Conservation (phyloP, 2,888 invertebrate genomes). For the Allophyes oxyacanthae region DNA sequence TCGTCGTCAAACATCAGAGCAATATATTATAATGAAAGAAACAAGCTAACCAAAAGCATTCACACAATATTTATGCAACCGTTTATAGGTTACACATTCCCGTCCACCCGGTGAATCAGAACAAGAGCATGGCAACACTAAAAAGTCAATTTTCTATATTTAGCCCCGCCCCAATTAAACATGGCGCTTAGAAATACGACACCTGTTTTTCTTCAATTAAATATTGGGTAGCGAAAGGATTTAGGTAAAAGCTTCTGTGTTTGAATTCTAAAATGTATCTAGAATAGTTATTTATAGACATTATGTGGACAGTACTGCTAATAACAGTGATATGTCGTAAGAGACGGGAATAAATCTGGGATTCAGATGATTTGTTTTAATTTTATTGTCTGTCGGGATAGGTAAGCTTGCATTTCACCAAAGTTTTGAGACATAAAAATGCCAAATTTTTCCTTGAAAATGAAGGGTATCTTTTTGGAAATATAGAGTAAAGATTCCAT, state of each 20-base stretch:
- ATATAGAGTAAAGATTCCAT: too few species aligned
- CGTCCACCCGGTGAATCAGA: conserved; percentile 48
- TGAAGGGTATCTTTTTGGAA: too few species aligned
- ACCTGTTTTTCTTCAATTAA: conserved; percentile 69
- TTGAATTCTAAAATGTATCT: conserved; percentile 28
- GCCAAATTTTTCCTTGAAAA: too few species aligned
- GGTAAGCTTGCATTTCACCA: background rate
- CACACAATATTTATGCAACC: conserved; percentile 38
- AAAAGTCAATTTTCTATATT: conserved; percentile 73
- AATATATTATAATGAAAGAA: conserved; percentile 35
- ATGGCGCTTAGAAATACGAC: conserved; percentile 69
- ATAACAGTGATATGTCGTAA: conserved; percentile 41
- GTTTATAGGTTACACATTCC: conserved; percentile 55
- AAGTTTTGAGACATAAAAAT: too few species aligned
- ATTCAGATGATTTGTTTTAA: conserved; percentile 26
- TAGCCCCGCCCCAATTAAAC: conserved; percentile 72
- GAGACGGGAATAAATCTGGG: conserved; percentile 40
- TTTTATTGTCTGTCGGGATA: conserved; percentile 7
- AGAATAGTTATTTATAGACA: conserved; percentile 38
- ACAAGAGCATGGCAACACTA: conserved; percentile 61
- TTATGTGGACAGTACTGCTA: conserved; percentile 36
- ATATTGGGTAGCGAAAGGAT: conserved; percentile 37
- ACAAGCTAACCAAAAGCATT: conserved; percentile 33
- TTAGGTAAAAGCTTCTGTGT: conserved; percentile 14
- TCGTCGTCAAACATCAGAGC: conserved; percentile 16